phyloP scores from a whole-genome alignment of 2,113 vertebrate genomes.

The Ochotona princeps region DNA sequence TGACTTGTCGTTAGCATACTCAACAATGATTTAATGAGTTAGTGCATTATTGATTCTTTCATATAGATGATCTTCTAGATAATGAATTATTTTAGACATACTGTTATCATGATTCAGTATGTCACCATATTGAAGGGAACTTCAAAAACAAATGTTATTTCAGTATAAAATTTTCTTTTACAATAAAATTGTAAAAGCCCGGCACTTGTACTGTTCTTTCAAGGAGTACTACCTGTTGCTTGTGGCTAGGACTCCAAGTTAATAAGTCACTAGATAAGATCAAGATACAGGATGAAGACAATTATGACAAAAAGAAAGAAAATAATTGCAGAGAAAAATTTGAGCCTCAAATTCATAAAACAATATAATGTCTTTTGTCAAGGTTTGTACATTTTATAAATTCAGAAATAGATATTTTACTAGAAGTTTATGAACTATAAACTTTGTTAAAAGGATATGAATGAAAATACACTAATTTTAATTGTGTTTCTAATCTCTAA shows the following conservation, averaged over 20 bases:
- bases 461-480: constrained; percentile 26
- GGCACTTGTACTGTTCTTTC: background rate
- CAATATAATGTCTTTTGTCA: background rate
- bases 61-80: background rate
- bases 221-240: background rate
- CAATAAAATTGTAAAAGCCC: too few relatives aligned
- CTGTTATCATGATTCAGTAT: background rate
- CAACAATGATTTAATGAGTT: background rate
- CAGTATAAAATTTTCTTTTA: background rate
- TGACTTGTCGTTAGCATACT: background rate
- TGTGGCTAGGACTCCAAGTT: background rate
- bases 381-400: constrained; percentile 11
- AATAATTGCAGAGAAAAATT: constrained; percentile 6
- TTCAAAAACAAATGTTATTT: background rate
- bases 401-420: constrained; percentile 18
- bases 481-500: constrained; percentile 7
- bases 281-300: background rate
- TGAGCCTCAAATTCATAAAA: background rate
- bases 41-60: background rate
- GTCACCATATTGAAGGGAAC: background rate
- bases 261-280: background rate
- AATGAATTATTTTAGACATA: background rate
- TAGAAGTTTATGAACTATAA: constrained; percentile 54
- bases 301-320: background rate
- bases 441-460: constrained; percentile 32